Percentiles rank a stretch among this genome's conserved stretches.
Conservation (phyloP, 2,888 invertebrate genomes). For the Eretmocerus hayati region DNA sequence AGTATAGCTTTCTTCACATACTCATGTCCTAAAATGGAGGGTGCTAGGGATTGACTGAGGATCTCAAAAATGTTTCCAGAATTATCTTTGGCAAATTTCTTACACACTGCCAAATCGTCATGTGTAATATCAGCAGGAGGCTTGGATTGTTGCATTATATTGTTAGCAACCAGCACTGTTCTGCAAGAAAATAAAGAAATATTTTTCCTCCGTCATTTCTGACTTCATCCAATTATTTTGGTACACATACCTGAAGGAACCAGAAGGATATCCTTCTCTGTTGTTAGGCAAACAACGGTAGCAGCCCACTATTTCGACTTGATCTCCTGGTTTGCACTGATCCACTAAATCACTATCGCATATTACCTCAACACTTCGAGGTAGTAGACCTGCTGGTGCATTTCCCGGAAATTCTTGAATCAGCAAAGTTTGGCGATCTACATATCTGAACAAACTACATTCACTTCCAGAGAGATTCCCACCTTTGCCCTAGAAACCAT, state of each 20-base stretch:
- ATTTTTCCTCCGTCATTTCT: no score
- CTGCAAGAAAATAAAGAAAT: no score
- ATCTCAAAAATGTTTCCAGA: no score
- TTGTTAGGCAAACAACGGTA: slow-evolving; percentile 92
- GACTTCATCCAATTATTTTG: no score
- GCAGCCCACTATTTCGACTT: slow-evolving; percentile 90
- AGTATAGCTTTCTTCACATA: slow-evolving; percentile 94
- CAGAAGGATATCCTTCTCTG: slow-evolving; percentile 84
- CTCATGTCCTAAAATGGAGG: slow-evolving; percentile 95
- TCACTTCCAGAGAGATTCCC: slow-evolving; percentile 96
- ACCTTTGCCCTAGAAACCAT: no score
- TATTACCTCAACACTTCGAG: slow-evolving; percentile 88
- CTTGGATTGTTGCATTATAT: slow-evolving; percentile 82
- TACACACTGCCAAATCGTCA: slow-evolving; percentile 85
- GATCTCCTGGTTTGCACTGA: slow-evolving; percentile 89
- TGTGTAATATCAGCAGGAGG: slow-evolving; percentile 69
- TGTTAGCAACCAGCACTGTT: slow-evolving; percentile 92
- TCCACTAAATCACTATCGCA: slow-evolving; percentile 97
- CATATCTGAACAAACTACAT: slow-evolving; percentile 88
- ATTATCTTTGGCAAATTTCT: no score
- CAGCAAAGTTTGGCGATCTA: slow-evolving; percentile 94
- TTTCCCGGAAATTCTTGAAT: slow-evolving; percentile 99
- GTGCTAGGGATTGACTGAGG: slow-evolving; percentile 86
- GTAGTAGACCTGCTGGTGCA: slow-evolving; percentile 94
- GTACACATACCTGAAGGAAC: slow-evolving; percentile 67